Conservation (phyloP, 2,113 vertebrate species). For the Antennarius striatus region DNA sequence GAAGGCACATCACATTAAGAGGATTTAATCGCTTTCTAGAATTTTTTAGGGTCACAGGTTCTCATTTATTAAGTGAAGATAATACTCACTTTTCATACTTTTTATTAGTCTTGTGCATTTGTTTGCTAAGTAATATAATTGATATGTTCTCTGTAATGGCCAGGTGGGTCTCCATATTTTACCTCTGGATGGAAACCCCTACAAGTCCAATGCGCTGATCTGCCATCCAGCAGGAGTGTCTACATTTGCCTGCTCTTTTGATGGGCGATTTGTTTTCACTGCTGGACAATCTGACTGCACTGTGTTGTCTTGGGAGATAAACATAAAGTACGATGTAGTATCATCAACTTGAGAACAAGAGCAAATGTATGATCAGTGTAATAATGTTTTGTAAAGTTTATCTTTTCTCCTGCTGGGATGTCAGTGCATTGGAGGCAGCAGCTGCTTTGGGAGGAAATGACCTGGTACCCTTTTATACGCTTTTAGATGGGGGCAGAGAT, state of each 20-base stretch:
- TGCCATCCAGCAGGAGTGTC: constrained; percentile 85
- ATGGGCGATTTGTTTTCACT: constrained; percentile 85
- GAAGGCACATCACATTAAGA: too few species aligned
- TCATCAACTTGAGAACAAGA: background rate
- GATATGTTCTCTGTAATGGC: background rate
- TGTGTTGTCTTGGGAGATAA: constrained; percentile 86
- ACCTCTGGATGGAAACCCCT: constrained; percentile 92
- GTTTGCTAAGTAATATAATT: background rate
- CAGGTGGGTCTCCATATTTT: constrained; percentile 94
- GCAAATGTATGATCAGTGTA: background rate
- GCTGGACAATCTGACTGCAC: constrained; percentile 83
- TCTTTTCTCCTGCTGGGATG: constrained; percentile 18
- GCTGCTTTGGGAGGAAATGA: constrained; percentile 86
- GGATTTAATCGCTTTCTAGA: too few species aligned
- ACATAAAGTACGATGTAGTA: constrained; percentile 76
- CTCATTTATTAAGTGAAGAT: too few species aligned
- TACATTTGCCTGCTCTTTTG: constrained; percentile 80
- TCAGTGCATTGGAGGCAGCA: constrained; percentile 87
- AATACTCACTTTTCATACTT: too few species aligned
- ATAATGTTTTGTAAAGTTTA: background rate
- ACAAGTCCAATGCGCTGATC: constrained; percentile 85
- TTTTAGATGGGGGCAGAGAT: constrained; percentile 87
- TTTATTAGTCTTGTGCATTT: too few species aligned
- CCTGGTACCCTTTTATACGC: constrained; percentile 86
- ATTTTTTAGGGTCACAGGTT: too few species aligned